Conservation (phyloP, 2,797 vertebrate genomes). For the Sandelia bainsii region DNA sequence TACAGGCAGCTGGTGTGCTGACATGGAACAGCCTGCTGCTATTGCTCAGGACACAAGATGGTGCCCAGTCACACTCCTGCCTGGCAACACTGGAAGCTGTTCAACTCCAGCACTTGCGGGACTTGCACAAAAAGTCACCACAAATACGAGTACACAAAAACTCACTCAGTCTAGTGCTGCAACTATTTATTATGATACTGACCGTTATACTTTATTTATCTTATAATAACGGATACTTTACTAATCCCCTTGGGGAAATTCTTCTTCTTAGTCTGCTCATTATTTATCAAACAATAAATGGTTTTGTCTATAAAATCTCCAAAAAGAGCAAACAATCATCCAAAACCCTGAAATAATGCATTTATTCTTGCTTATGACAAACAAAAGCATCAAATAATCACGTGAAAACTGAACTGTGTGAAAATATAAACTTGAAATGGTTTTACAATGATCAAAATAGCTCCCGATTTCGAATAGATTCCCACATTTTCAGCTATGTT, state of each 20-base stretch:
- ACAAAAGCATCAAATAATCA: neutral
- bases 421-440: neutral
- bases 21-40: conserved; percentile 65
- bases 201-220: neutral
- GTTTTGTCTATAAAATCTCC: neutral
- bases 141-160: neutral
- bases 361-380: neutral
- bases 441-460: neutral
- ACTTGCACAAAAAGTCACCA: conserved; percentile 7
- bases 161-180: neutral
- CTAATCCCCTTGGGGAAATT: neutral
- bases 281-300: neutral
- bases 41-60: conserved; percentile 75
- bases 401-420: neutral
- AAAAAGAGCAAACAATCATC: too few relatives aligned
- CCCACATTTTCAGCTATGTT: too few relatives aligned
- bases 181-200: neutral
- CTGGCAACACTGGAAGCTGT: conserved; percentile 42
- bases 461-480: too few relatives aligned
- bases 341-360: too few relatives aligned
- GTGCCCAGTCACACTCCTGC: conserved; percentile 61
- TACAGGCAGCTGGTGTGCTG: conserved; percentile 65
- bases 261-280: too few relatives aligned
- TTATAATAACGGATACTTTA: neutral
- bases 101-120: conserved; percentile 8